Evolutionary conservation across 2,113 vertebrate genomes (phyloP).

Genomic region (Phaethornis superciliosus): DNA sequence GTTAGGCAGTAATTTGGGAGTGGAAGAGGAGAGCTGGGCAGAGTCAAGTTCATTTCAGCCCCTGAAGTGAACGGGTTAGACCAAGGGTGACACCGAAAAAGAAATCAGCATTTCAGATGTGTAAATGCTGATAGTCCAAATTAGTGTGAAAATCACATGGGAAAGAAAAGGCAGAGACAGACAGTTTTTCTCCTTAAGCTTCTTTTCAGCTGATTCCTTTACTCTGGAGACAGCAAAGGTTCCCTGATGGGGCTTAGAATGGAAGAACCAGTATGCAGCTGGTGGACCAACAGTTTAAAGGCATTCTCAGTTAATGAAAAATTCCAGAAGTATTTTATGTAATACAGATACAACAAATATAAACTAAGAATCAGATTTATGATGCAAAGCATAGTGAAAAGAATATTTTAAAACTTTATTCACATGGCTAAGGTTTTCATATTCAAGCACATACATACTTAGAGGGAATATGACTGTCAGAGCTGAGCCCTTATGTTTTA

Average conservation of each 20-base stretch:
- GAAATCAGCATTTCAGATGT: background rate
- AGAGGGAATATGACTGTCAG: background rate
- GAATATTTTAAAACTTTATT: background rate
- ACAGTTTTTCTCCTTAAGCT: background rate
- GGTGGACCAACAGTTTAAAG: background rate
- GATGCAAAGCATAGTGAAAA: background rate
- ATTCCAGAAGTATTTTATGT: background rate
- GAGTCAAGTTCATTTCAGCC: too few species aligned
- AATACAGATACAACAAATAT: background rate
- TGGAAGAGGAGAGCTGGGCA: accelerated
- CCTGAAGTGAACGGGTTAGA: background rate
- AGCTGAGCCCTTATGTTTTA: background rate
- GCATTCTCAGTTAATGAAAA: background rate
- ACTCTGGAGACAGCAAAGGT: background rate
- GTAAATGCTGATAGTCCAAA: background rate
- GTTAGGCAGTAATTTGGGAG: accelerated
- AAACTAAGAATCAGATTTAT: background rate
- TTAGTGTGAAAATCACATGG: background rate
- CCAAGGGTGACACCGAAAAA: background rate
- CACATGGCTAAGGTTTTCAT: background rate
- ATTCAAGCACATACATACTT: background rate
- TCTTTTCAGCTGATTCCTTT: constrained; percentile 5
- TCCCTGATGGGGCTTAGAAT: background rate
- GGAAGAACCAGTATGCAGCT: background rate
- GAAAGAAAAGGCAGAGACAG: background rate